Conservation (phyloP, 1,140 invertebrate species). For the Chironomus striatipennis region DNA sequence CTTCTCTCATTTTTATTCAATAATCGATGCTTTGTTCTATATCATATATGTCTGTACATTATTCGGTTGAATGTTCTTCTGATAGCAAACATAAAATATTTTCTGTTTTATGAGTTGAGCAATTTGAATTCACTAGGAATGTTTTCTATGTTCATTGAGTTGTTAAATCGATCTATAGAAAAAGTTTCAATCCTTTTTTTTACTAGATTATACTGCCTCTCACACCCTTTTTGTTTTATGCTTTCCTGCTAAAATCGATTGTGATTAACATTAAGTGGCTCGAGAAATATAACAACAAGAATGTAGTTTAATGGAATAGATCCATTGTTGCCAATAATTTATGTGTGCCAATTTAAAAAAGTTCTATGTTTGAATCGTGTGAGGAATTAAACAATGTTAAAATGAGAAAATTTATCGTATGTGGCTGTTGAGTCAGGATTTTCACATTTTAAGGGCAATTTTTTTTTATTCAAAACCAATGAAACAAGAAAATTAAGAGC, state of each 20-base stretch:
- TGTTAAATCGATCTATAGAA: slow-evolving; percentile 9
- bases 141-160: neutral
- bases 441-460: too few species aligned
- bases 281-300: neutral
- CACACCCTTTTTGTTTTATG: neutral
- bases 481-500: too few species aligned
- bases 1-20: neutral
- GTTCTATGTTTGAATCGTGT: too few species aligned
- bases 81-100: neutral
- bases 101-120: neutral
- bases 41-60: neutral
- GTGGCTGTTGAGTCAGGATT: too few species aligned
- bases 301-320: neutral
- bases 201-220: neutral
- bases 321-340: neutral
- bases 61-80: neutral
- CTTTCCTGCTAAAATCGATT: slow-evolving; percentile 1
- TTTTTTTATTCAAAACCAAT: too few species aligned
- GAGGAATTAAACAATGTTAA: too few species aligned
- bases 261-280: neutral
- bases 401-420: too few species aligned
- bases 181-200: neutral
- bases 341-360: too few species aligned
- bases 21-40: neutral
- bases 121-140: neutral